Conservation (phyloP, 2,888 invertebrate genomes). For the Megaustenia siamemsis region DNA sequence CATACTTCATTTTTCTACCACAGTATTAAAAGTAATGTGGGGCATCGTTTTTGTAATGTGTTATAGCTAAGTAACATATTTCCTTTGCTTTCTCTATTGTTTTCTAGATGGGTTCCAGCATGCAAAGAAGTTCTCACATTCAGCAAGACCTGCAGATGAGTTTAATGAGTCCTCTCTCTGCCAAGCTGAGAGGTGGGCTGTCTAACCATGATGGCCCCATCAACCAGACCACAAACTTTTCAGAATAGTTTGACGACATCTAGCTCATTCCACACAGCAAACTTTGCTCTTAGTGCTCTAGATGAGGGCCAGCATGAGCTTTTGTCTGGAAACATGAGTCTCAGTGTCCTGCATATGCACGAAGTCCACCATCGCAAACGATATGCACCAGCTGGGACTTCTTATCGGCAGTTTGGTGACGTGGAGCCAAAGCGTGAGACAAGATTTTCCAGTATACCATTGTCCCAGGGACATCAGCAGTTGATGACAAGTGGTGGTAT, state of each 20-base stretch:
- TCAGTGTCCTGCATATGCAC: constrained; percentile 79
- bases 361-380: constrained; percentile 71
- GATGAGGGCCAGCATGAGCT: constrained; percentile 74
- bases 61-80: not conserved
- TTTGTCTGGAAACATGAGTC: constrained; percentile 78
- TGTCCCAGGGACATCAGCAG: not conserved
- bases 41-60: too few species aligned
- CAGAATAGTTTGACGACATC: constrained; percentile 47
- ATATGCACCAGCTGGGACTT: not conserved
- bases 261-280: constrained; percentile 54
- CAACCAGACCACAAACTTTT: constrained; percentile 13
- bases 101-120: constrained; percentile 38
- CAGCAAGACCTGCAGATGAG: constrained; percentile 12
- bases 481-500: not conserved
- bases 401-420: not conserved
- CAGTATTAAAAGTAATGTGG: not conserved
- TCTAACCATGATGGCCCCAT: constrained; percentile 37
- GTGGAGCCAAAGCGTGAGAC: constrained; percentile 18
- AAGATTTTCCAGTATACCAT: not conserved
- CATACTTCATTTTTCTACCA: too few species aligned
- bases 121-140: constrained; percentile 28
- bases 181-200: constrained; percentile 45
- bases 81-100: not conserved
- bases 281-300: constrained; percentile 58
- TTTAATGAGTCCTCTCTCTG: constrained; percentile 17